These are phyloP conservation scores for Buphagus erythrorhynchus DNA, from an alignment of 2,797 vertebrate species.

Conservation along the genomic window DNA sequence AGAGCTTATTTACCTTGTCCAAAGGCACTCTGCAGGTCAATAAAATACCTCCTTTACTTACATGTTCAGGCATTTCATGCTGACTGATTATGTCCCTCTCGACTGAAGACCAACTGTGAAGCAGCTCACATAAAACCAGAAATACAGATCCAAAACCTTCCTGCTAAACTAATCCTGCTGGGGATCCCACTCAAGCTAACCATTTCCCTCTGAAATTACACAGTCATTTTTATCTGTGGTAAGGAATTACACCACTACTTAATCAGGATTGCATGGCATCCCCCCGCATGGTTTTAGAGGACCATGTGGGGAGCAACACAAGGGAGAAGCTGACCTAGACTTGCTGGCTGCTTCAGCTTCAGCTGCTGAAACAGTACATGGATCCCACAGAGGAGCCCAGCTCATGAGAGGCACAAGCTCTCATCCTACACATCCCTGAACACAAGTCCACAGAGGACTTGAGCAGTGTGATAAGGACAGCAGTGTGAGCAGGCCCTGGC, in stretches of 20 bases:
- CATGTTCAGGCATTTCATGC: not conserved
- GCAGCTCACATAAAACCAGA: not conserved
- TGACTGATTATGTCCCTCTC: not conserved
- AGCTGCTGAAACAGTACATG: not conserved
- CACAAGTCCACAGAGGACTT: accelerated
- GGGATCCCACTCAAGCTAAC: not conserved
- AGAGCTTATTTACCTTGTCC: not conserved
- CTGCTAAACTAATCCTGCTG: not conserved
- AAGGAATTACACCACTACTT: not conserved
- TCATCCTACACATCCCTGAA: not conserved
- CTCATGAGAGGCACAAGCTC: not conserved
- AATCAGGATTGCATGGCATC: not conserved
- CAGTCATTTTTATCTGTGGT: not conserved
- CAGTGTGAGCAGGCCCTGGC: not conserved
- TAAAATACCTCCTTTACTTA: not conserved
- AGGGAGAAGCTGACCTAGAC: not conserved
- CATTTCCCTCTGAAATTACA: not conserved
- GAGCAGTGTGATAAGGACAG: accelerated
- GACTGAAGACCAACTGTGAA: not conserved
- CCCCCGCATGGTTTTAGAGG: not conserved
- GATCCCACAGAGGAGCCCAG: not conserved
- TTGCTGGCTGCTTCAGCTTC: not conserved
- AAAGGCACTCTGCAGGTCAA: not conserved
- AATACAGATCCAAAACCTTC: not conserved
- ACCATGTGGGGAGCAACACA: not conserved